Base-by-base conservation (phyloP, 2,888 invertebrate genomes). In the Ophion slaviceki region DNA sequence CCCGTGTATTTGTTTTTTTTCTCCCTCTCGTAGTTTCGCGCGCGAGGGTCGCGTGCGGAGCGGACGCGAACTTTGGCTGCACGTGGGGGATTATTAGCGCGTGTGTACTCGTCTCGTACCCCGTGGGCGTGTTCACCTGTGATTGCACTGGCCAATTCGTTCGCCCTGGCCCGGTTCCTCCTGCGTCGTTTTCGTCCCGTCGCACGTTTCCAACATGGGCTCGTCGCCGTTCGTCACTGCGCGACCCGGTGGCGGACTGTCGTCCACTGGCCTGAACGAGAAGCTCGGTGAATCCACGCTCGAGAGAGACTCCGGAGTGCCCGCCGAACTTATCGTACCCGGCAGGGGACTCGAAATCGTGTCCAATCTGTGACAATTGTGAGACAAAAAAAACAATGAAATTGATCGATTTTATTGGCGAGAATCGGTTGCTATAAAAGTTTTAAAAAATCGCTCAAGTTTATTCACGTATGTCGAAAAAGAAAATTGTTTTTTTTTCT, bases 241-340 rank as follows among this genome's bases (percentile, higher is more conserved):
- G 62, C 94, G 93, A 88, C 93, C 94, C 1, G 95, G 95, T 2
- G 95, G 95, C 6, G 95, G 95, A 90, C 95, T 95, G 90, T 47
- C 47, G 47, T 95, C 95, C 53, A 95, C 95, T 85, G 94, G 93
- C 87, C 94, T 93, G 92, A 95, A 95, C 75, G 94, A 95, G 90
- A 95, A 95, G 82, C 95, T 94, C 10, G 96, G 95, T 3, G 96
- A 96, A 92, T 95, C 96, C 1, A 95, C 95, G 89, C 96, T 96
- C 28, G 95, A 96, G 66, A 96, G 91, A 32, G 95, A 96, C 91
- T 96, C 96, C 1, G 96, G 96, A 2, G 96, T 96, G 57, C 96
- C 96, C 4, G 95, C 95, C 1, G 95, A 95, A 90, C 95, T 95
- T 71, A 95, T 92, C 2, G 95, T 95, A 71, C 95, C 95, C 80